Evolutionary conservation across 2,888 invertebrate genomes (phyloP).

Genomic region (Erebia ligea): DNA sequence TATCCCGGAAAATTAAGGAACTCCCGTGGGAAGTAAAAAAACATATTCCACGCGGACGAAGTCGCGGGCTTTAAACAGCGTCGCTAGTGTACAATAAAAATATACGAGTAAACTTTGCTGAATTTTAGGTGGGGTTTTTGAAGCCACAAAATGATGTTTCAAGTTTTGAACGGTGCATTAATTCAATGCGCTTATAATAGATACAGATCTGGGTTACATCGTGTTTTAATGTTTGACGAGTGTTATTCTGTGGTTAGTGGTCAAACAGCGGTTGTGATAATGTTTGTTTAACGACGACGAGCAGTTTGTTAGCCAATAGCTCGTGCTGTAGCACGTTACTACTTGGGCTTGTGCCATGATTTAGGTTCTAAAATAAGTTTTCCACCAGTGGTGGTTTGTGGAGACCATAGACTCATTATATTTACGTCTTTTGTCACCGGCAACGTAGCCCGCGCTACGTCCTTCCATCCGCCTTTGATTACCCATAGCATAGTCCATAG

Average conservation of each 20-base stretch:
- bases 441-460: too few species aligned
- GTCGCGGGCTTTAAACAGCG: too few species aligned
- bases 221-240: constrained; percentile 19
- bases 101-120: background rate
- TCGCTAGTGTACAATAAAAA: too few species aligned
- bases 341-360: background rate
- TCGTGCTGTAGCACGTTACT: constrained; percentile 1
- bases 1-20: too few species aligned
- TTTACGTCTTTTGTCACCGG: too few species aligned
- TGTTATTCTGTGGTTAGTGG: constrained; percentile 22
- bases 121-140: background rate
- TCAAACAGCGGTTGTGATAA: constrained; percentile 16
- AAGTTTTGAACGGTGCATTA: background rate
- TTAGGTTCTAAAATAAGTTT: background rate
- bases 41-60: too few species aligned
- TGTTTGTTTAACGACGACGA: constrained; percentile 14
- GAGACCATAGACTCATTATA: too few species aligned
- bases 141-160: background rate
- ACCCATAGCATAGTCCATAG: too few species aligned
- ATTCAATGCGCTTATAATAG: constrained; percentile 11
- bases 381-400: too few species aligned
- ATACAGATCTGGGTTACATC: constrained; percentile 2
- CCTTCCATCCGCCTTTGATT: too few species aligned
- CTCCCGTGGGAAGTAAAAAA: too few species aligned
- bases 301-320: background rate